phyloP scores from a whole-genome alignment of 64 coral and sea anemone species.

The Montipora capricornis region DNA sequence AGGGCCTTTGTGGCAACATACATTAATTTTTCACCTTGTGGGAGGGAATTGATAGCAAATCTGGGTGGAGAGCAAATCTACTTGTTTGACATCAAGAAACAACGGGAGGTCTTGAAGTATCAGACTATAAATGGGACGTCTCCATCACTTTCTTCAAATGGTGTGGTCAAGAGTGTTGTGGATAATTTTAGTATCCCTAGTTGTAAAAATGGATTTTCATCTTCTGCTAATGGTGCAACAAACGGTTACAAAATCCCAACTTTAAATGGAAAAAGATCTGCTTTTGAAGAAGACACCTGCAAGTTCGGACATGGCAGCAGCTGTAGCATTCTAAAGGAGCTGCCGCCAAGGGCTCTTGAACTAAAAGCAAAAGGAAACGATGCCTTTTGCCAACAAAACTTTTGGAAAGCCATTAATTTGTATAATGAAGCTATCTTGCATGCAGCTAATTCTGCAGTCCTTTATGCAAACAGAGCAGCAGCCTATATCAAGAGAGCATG shows the following conservation, averaged over 20 bases:
- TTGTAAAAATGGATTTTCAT: constrained; percentile 66
- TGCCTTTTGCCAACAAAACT: constrained; percentile 95
- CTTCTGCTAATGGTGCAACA: constrained; percentile 57
- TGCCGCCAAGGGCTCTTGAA: constrained; percentile 83
- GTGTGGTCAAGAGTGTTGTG: constrained; percentile 72
- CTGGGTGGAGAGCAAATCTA: constrained; percentile 97
- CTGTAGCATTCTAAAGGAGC: neutral
- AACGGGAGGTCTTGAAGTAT: constrained; percentile 59
- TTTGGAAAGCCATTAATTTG: constrained; percentile 93
- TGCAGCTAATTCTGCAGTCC: constrained; percentile 87
- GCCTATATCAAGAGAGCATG: constrained; percentile 94
- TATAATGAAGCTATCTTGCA: constrained; percentile 93
- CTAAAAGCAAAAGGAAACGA: constrained; percentile 89
- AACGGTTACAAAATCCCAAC: constrained; percentile 84
- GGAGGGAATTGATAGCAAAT: constrained; percentile 88
- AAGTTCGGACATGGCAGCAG: neutral
- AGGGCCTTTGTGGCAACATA: constrained; percentile 90
- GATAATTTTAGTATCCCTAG: constrained; percentile 53
- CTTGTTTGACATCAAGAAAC: constrained; percentile 88
- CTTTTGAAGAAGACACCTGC: neutral
- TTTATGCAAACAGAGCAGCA: constrained; percentile 97
- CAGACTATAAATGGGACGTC: constrained; percentile 47
- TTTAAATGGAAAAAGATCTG: constrained; percentile 81
- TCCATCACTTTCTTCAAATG: constrained; percentile 56
- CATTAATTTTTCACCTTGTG: constrained; percentile 87